Percentiles rank a stretch among this genome's conserved stretches.
Conservation (phyloP, 1,140 invertebrate genomes). For the Leptinotarsa lineolata region DNA sequence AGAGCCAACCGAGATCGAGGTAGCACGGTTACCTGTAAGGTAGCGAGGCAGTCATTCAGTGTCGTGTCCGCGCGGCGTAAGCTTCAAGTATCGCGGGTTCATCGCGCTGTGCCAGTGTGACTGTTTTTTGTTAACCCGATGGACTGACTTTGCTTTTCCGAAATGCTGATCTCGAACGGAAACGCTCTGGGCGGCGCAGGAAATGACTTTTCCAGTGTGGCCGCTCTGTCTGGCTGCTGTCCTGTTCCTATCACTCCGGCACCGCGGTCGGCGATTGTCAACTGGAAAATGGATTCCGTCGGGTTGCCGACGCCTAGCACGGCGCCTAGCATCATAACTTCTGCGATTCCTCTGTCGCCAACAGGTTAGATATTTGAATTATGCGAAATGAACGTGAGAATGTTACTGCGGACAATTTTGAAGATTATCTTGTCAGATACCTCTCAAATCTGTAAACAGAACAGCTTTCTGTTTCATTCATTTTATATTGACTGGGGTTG, state of each 20-base stretch:
- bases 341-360: slow-evolving; percentile 51
- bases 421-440: too few relatives aligned
- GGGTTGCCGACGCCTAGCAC: slow-evolving; percentile 51
- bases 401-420: too few relatives aligned
- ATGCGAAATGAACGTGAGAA: too few relatives aligned
- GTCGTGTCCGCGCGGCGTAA: slow-evolving; percentile 54
- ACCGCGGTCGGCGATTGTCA: slow-evolving; percentile 49
- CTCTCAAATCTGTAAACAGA: too few relatives aligned
- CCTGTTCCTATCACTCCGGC: slow-evolving; percentile 51
- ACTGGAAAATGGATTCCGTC: slow-evolving; percentile 57
- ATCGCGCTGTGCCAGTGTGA: slow-evolving; percentile 16
- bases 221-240: slow-evolving; percentile 54
- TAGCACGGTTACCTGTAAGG: slow-evolving; percentile 53
- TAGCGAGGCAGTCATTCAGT: slow-evolving; percentile 55
- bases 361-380: slow-evolving; percentile 46
- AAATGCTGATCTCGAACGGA: slow-evolving; percentile 55
- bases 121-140: background rate
- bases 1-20: slow-evolving; percentile 54
- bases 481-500: too few relatives aligned
- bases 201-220: slow-evolving; percentile 54
- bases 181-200: slow-evolving; percentile 46
- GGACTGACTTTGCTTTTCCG: slow-evolving; percentile 17
- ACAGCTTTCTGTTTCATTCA: too few relatives aligned
- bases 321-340: slow-evolving; percentile 47
- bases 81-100: slow-evolving; percentile 45